phyloP scores from a whole-genome alignment of 1,140 invertebrate species.

The Plutomurus gul region DNA sequence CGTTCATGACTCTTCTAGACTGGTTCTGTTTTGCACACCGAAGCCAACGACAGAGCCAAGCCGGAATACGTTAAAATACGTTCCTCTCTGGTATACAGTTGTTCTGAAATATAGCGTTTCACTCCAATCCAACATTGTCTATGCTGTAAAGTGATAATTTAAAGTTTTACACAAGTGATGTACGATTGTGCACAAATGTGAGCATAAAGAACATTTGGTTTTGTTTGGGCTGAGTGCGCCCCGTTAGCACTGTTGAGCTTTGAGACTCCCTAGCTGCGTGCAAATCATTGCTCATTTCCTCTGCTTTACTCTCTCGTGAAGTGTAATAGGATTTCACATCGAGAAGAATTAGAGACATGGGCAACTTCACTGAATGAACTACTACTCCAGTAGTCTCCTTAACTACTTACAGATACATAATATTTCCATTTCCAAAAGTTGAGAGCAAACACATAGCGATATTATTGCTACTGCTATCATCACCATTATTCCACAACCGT shows the following conservation, averaged over 20 bases:
- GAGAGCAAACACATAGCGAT: not conserved
- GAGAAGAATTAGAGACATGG: not conserved
- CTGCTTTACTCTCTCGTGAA: not conserved
- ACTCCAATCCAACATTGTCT: too few relatives aligned
- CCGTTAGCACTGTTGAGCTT: not conserved
- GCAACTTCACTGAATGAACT: not conserved
- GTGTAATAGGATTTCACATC: not conserved
- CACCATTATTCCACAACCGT: not conserved
- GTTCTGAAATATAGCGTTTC: not conserved
- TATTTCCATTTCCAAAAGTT: constrained; percentile 16
- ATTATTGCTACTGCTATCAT: constrained; percentile 14
- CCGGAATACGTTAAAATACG: not conserved
- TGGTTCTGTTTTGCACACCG: not conserved
- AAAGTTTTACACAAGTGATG: too few relatives aligned
- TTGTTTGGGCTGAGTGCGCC: not conserved
- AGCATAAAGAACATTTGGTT: not conserved
- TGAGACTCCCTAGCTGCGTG: not conserved
- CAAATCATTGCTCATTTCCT: constrained; percentile 29
- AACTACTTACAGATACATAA: not conserved
- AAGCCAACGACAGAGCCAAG: not conserved
- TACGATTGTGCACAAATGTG: too few relatives aligned
- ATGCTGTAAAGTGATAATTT: too few relatives aligned
- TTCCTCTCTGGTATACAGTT: too few relatives aligned
- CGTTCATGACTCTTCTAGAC: not conserved
- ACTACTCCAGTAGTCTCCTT: not conserved